Conservation (phyloP, 1,140 invertebrate genomes). For the Musca domestica region DNA sequence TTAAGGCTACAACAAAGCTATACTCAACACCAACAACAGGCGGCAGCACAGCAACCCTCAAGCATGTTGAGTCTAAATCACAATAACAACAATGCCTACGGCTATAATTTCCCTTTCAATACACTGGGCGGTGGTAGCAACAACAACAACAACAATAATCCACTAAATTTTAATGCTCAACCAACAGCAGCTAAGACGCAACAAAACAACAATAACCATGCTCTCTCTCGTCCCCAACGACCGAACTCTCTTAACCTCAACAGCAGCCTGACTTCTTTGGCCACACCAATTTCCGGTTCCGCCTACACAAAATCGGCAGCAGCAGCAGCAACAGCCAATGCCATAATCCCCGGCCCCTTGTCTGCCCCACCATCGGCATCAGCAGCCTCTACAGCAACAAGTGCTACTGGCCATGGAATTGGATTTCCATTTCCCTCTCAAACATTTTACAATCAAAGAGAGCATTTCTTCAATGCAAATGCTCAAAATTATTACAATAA, state of each 20-base stretch:
- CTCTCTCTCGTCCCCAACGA: constrained; percentile 14
- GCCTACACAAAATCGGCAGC: neutral
- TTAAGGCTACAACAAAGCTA: constrained; percentile 1
- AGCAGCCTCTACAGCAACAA: neutral
- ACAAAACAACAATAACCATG: constrained; percentile 26
- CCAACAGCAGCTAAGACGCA: constrained; percentile 17
- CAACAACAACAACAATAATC: constrained; percentile 25
- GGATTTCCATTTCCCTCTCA: neutral
- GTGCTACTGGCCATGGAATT: neutral
- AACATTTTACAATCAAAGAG: constrained; percentile 14
- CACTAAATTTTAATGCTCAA: neutral
- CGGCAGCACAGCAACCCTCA: constrained; percentile 19
- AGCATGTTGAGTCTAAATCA: constrained; percentile 25
- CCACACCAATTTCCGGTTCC: constrained; percentile 1
- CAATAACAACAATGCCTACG: constrained; percentile 1
- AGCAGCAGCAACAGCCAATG: too few relatives aligned
- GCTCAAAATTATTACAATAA: constrained; percentile 12
- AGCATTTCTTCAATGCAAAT: constrained; percentile 17
- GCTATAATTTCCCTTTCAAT: constrained; percentile 20
- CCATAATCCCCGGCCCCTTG: too few relatives aligned
- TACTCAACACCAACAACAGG: constrained; percentile 7
- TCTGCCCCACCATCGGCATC: neutral
- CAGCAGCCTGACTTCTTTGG: neutral
- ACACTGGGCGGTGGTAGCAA: constrained; percentile 31
- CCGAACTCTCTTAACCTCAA: constrained; percentile 19